These are phyloP conservation scores for Antheraea assamensis DNA, from an alignment of 2,888 invertebrate species.

Conservation along the genomic window DNA sequence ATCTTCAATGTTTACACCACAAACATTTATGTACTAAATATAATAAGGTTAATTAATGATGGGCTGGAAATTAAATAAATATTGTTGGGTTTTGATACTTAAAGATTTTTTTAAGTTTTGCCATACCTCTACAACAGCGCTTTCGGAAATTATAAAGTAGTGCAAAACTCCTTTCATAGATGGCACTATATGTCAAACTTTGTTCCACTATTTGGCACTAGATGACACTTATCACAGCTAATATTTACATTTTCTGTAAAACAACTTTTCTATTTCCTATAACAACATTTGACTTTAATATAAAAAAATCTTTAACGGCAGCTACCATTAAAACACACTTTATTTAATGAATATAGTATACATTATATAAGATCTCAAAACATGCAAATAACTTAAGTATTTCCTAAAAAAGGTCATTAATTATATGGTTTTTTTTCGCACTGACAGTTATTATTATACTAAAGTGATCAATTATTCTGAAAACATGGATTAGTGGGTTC, in stretches of 20 bases:
- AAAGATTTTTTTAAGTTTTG: not conserved
- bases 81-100: not conserved
- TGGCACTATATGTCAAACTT: conserved; percentile 41
- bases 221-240: conserved; percentile 40
- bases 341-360: not conserved
- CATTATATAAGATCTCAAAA: not conserved
- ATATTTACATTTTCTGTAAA: not conserved
- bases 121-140: not conserved
- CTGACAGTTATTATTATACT: not conserved
- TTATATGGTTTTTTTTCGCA: not conserved
- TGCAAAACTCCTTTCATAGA: conserved; percentile 38
- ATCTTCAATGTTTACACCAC: too few relatives aligned
- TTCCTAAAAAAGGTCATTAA: not conserved
- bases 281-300: not conserved
- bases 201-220: conserved; percentile 52
- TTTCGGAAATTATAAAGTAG: conserved; percentile 13
- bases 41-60: too few relatives aligned
- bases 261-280: not conserved
- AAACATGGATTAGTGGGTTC: not conserved
- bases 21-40: too few relatives aligned
- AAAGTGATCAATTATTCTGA: not conserved
- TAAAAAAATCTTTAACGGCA: not conserved
- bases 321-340: too few relatives aligned
- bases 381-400: not conserved
- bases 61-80: not conserved